Base-by-base conservation (phyloP, 2,113 vertebrate species). In the Onychostoma macrolepis region DNA sequence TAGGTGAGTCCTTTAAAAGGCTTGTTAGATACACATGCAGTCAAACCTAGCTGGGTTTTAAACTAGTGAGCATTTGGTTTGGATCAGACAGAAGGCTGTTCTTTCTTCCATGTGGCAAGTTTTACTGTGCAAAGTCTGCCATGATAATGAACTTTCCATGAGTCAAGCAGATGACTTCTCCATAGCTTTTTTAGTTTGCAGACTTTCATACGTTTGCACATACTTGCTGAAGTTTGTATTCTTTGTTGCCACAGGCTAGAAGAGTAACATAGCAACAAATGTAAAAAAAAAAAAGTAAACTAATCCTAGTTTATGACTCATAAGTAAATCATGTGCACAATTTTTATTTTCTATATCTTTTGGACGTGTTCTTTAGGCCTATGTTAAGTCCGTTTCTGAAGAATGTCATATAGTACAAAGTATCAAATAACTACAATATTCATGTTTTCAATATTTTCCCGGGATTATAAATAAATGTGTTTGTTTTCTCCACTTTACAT, bases 211-310 rank as follows among this genome's bases (percentile, higher is more conserved):
- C 3, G 3, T 77, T 7, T 48, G 45, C 36, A 78, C 56, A 53
- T 33, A 86, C 28, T 50, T 75, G 77, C 71, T 90, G 69, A 1
- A 33, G 86, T 82, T 80, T 89, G 90, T 91, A 88, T 92, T 89
- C 89, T 86, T 67, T 86, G 83, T 89, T 83, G 80, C 17, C 56
- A 11, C 67, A 43, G 33, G 43, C 67, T 83, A 87, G 85, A 77
- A 77, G 67, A 87, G 19, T 83, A 74, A 36, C 77, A 69, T 84
- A 84, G 80, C 69, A 86, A 58, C 19, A 10, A 38, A 65, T 26
- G 67, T 48, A 10, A 38, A 36, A 41, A 45, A 82, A 76, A n/a
- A n/a, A n/a, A n/a, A n/a, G n/a, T n/a, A n/a, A n/a, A n/a, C n/a
- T n/a, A 26, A n/a, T 33, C 11, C 10, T 65, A 71, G 43, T 83